These are phyloP conservation scores for Strix uralensis DNA, from an alignment of 2,113 vertebrate species.

Conservation along the genomic window DNA sequence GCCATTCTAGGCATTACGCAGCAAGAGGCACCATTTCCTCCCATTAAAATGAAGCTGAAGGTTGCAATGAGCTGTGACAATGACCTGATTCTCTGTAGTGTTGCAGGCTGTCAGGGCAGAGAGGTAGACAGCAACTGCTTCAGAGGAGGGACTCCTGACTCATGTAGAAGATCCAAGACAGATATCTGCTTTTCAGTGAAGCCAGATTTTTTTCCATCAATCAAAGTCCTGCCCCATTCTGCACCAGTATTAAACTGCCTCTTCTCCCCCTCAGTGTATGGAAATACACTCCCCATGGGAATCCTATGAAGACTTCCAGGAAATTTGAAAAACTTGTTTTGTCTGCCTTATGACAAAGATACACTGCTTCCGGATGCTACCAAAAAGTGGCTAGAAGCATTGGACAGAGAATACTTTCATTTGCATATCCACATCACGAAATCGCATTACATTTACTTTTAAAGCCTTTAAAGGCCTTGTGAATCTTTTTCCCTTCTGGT, in stretches of 20 bases:
- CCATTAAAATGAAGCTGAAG: not conserved
- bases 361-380: not conserved
- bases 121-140: not conserved
- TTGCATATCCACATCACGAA: not conserved
- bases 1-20: not conserved
- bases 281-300: not conserved
- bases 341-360: not conserved
- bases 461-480: not conserved
- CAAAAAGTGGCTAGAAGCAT: not conserved
- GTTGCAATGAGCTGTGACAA: not conserved
- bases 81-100: not conserved
- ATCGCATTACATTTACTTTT: not conserved
- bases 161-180: not conserved
- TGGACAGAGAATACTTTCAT: not conserved
- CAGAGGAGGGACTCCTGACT: not conserved
- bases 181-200: not conserved
- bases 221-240: not conserved
- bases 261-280: not conserved
- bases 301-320: not conserved
- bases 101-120: not conserved
- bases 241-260: not conserved
- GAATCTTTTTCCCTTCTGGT: not conserved
- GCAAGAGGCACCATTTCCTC: not conserved
- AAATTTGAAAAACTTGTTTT: conserved; percentile 9
- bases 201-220: not conserved